Base-by-base conservation (phyloP, 2,113 vertebrate genomes). In the Atractosteus spatula region DNA sequence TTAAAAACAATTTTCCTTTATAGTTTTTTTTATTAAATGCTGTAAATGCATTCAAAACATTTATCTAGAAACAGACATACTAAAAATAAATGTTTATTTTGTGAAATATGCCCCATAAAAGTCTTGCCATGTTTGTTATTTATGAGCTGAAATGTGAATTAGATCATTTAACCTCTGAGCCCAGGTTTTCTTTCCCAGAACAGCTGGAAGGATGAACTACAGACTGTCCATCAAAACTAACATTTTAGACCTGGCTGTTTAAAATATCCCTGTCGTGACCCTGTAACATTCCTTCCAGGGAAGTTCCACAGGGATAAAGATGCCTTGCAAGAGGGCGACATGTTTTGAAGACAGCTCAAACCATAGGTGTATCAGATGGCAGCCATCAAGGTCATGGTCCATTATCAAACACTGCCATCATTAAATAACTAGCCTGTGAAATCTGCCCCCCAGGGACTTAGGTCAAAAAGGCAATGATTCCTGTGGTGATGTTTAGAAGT, bases 221-320 rank as follows among this genome's bases (percentile, higher is more conserved):
- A 81, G 84, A 80, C 81, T 82, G 84, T 81, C 82, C 66, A 42
- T 88, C 83, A 81, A 77, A 86, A 72, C 81, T 69, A 70, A 54
- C 62, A 82, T 73, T 85, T 81, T 6, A n/a, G 79, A 64, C 71
- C 70, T 65, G 66, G 85, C 82, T 77, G 78, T 90, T 88, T 78
- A 75, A 89, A 89, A 89, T 91, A 89, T 87, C 86, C 84, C 84
- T 81, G 79, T 72, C 77, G 2, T 16, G 71, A 82, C 84, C 83
- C 78, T 3, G 0, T 71, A 79, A 74, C 73, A 11, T 89, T 85
- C 82, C 80, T 13, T 63, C 68, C 85, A 59, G 77, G 83, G 71
- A 3, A 41, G 44, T 81, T 78, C 76, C 45, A 45, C 6, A 3
- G 71, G 84, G 82, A 89, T 75, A 73, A 81, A 84, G 74, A 81